Evolutionary conservation across 1,140 invertebrate species (phyloP), one percentile per base, ranked within the genome.

Genomic region (Pomacea maculata): DNA sequence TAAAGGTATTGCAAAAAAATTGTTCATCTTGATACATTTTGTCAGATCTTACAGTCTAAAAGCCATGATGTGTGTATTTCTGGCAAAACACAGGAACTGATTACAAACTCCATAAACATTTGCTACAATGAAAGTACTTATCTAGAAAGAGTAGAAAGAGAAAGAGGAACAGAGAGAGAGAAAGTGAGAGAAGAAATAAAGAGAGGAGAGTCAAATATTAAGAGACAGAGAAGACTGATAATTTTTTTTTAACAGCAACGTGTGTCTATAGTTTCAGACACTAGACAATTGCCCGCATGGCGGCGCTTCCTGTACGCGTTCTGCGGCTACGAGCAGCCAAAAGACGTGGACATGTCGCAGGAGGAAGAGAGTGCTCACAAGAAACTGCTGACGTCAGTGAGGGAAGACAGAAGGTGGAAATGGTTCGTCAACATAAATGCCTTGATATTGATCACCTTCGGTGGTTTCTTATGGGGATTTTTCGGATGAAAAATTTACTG

Each of bases 381-480:
- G 52, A 82, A 85, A 68, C 68, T 84, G 19, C 64, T 87, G 45
- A 88, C 84, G 10, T 86, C 85, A 9, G 88, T 90, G 57, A 78
- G 86, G 15, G 89, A 90, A 75, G 61, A 82, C 8, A 83, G 79
- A 15, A 83, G 80, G 67, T 89, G 87, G 88, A 87, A 87, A 71
- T 68, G 45, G 72, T 82, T 90, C 65, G 85, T 87, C 67, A 89
- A 90, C 73, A 70, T 88, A 14, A 89, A 87, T 71, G 90, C 89
- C 52, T 45, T 90, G 14, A 63, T 91, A 29, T 73, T 89, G 1
- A 88, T 91, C 84, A 79, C 80, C 10, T 73, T 90, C 57, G 87
- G 87, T 5, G 84, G 89, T 34, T 91, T 90, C 71, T 65, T 91
- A 9, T 90, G 89, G 89, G 87, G 83, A 14, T 91, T 88, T 80